phyloP scores from a whole-genome alignment of 1,140 invertebrate genomes.

The Zaprionus tsacasi region DNA sequence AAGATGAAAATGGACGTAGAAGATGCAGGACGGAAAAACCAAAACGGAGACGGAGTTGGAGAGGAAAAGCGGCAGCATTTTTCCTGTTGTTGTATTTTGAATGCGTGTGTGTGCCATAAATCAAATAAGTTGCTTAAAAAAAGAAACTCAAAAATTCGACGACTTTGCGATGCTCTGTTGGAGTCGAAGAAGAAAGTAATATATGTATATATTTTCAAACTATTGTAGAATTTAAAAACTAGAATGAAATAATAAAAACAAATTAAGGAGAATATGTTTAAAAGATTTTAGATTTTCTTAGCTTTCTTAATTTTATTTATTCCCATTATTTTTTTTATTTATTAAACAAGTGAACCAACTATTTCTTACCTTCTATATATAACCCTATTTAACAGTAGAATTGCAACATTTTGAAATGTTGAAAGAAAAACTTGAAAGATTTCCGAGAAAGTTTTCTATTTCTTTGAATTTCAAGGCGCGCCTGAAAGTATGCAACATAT shows the following conservation, averaged over 20 bases:
- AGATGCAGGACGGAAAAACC: neutral
- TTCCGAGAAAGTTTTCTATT: neutral
- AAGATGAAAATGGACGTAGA: slow-evolving; percentile 10
- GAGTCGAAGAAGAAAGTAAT: neutral
- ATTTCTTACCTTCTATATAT: too few relatives aligned
- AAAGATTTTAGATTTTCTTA: too few relatives aligned
- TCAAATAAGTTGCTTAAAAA: slow-evolving; percentile 51
- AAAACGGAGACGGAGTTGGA: neutral
- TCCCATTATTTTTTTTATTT: too few relatives aligned
- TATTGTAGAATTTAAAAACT: too few relatives aligned
- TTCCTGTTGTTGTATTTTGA: slow-evolving; percentile 21
- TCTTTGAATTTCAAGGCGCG: neutral
- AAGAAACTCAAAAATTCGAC: slow-evolving; percentile 1
- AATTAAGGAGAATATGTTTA: too few relatives aligned
- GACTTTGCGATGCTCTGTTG: slow-evolving; percentile 25
- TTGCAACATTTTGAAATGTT: too few relatives aligned
- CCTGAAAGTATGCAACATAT: neutral
- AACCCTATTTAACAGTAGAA: too few relatives aligned
- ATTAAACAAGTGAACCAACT: too few relatives aligned
- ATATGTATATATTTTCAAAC: neutral
- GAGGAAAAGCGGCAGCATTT: slow-evolving; percentile 30
- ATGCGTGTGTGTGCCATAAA: slow-evolving; percentile 61
- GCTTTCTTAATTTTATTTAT: too few relatives aligned
- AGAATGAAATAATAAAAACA: too few relatives aligned
- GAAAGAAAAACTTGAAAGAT: too few relatives aligned